Conservation (phyloP, 2,888 invertebrate species). For the Timandra comae region DNA sequence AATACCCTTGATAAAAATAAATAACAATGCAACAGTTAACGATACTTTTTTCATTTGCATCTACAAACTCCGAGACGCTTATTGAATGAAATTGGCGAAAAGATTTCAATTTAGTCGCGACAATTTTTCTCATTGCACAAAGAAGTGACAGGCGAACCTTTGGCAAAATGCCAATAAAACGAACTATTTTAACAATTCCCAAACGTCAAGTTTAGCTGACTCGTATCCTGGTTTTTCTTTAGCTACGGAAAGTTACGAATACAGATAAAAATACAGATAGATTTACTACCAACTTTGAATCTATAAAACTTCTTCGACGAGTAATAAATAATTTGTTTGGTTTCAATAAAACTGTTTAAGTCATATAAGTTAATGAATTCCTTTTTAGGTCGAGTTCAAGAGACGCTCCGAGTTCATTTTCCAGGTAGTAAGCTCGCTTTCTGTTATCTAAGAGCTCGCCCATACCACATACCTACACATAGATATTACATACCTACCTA, state of each 20-base stretch:
- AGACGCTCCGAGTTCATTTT: conserved; percentile 17
- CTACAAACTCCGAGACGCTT: conserved; percentile 12
- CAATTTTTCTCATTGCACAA: conserved; percentile 33
- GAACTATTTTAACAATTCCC: conserved; percentile 3
- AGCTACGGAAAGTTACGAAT: no score
- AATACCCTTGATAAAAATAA: background rate
- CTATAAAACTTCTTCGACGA: no score
- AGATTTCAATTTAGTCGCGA: conserved; percentile 32
- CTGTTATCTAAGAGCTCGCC: no score
- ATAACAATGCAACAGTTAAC: conserved; percentile 18
- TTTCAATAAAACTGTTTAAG: no score
- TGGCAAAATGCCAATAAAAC: conserved; percentile 38
- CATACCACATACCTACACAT: no score
- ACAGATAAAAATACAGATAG: no score
- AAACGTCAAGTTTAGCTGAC: conserved; percentile 19
- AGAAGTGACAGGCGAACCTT: conserved; percentile 26
- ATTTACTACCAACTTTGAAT: no score
- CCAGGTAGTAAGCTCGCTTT: conserved; percentile 3
- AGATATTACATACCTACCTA: no score
- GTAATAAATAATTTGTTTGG: no score
- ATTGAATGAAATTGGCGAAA: conserved; percentile 29
- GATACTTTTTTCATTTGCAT: conserved; percentile 3
- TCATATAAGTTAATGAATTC: conserved; percentile 22
- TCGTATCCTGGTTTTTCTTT: conserved; percentile 19
- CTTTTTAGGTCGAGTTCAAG: conserved; percentile 22